These are phyloP conservation scores for Megalops cyprinoides DNA, from an alignment of 2,797 vertebrate genomes.

Conservation along the genomic window DNA sequence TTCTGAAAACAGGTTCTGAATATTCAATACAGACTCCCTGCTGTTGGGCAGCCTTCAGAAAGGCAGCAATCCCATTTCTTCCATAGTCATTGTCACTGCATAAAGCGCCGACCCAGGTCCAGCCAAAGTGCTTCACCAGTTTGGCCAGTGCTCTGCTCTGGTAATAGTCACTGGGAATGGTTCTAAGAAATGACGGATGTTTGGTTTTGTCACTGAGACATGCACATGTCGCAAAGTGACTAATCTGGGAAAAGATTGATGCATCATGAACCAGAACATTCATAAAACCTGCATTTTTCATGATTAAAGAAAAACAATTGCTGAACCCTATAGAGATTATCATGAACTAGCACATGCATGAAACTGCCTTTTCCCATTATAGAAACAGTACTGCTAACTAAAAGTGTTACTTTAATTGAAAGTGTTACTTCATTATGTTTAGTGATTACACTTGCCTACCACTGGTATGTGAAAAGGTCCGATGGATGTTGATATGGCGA, in stretches of 20 bases:
- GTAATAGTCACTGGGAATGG: slow-evolving; percentile 73
- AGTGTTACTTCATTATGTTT: not conserved
- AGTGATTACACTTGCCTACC: slow-evolving; percentile 48
- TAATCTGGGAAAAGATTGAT: slow-evolving; percentile 59
- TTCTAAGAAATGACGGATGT: slow-evolving; percentile 75
- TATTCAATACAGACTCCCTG: slow-evolving; percentile 70
- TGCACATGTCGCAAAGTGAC: slow-evolving; percentile 72
- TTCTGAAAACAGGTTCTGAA: slow-evolving; percentile 62
- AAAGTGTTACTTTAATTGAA: not conserved
- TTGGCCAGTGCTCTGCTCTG: slow-evolving; percentile 73
- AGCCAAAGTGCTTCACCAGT: slow-evolving; percentile 72
- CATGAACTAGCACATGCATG: not conserved
- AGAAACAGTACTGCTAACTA: not conserved
- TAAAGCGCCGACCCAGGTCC: slow-evolving; percentile 75
- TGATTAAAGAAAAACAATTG: too few species aligned
- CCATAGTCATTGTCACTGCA: slow-evolving; percentile 67
- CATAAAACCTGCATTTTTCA: too few species aligned
- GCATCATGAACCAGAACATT: not conserved
- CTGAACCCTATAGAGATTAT: too few species aligned
- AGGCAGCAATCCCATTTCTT: slow-evolving; percentile 61
- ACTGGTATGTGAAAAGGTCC: slow-evolving; percentile 68
- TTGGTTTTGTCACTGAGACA: slow-evolving; percentile 72
- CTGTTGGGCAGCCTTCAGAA: slow-evolving; percentile 53
- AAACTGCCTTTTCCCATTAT: not conserved
- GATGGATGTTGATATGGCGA: slow-evolving; percentile 65